A percentile compares a stretch with the other conserved stretches of the same genome.
phyloP scores from a whole-genome alignment of 2,888 invertebrate genomes.

The Scaptomyza flava region DNA sequence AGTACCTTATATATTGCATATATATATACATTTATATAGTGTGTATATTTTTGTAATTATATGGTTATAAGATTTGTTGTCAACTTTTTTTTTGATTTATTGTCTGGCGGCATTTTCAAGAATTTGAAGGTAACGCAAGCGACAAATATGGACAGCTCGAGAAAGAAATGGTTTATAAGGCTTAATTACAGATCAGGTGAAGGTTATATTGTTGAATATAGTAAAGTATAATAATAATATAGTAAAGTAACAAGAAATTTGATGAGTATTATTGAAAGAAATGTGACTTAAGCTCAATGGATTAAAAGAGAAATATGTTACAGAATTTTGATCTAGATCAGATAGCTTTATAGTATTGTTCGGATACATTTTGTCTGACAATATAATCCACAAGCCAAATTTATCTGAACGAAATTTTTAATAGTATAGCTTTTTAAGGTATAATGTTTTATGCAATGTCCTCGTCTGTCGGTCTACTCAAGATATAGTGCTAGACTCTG shows the following conservation, averaged over 20 bases:
- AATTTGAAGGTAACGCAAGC: constrained; percentile 29
- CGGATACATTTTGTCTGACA: too few species aligned
- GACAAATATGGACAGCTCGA: constrained; percentile 36
- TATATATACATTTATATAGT: constrained; percentile 8
- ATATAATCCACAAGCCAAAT: too few species aligned
- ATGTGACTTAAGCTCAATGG: too few species aligned
- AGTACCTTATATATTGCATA: constrained; percentile 11
- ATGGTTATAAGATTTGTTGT: constrained; percentile 61
- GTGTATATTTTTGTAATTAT: constrained; percentile 40
- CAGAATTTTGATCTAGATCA: too few species aligned
- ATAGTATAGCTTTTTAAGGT: too few species aligned
- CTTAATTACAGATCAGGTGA: constrained; percentile 25
- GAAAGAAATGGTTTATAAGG: constrained; percentile 20
- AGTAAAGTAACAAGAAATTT: not conserved
- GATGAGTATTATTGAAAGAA: not conserved
- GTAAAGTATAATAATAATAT: not conserved
- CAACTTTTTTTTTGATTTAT: constrained; percentile 60
- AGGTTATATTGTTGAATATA: constrained; percentile 31
- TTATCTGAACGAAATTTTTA: too few species aligned
- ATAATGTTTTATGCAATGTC: too few species aligned
- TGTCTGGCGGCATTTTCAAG: constrained; percentile 28
- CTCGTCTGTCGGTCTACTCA: too few species aligned
- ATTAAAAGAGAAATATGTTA: too few species aligned
- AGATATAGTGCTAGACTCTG: too few species aligned
- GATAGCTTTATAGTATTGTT: not conserved